phyloP scores from a whole-genome alignment of 2,113 vertebrate genomes.

The Edolisoma coerulescens region DNA sequence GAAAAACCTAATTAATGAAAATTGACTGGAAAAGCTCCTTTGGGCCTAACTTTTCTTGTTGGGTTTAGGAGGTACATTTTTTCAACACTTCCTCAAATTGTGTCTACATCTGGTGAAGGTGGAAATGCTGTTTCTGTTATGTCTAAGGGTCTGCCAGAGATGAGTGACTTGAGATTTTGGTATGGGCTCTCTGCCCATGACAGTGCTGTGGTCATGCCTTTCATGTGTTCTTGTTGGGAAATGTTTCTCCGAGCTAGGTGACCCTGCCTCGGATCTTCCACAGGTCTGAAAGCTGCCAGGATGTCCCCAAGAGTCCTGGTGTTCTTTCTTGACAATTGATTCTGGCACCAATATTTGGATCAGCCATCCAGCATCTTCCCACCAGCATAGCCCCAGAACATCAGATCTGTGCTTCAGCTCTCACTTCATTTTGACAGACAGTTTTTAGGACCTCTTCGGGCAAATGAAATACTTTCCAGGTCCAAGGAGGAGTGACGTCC shows the following conservation, averaged over 20 bases:
- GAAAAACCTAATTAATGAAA: background rate
- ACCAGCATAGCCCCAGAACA: background rate
- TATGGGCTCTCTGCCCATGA: fast-evolving
- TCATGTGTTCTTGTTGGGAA: background rate
- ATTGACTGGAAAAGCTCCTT: background rate
- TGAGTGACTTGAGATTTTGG: background rate
- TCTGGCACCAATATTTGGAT: background rate
- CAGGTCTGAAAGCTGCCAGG: background rate
- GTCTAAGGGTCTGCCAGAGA: background rate
- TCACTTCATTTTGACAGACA: background rate
- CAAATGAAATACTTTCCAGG: background rate
- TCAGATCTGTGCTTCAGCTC: background rate
- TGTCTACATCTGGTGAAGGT: background rate
- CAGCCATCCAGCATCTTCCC: background rate
- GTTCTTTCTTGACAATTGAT: background rate
- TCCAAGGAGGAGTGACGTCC: background rate
- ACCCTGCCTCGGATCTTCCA: background rate
- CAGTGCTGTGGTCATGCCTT: fast-evolving
- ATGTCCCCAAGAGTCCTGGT: fast-evolving
- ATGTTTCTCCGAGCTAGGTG: background rate
- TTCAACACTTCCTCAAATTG: background rate
- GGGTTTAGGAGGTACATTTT: background rate
- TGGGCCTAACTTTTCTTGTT: background rate
- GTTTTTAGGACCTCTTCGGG: background rate
- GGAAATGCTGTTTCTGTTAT: background rate